phyloP scores from a whole-genome alignment of 2,888 invertebrate genomes.

The Diaprepes abbreviatus region DNA sequence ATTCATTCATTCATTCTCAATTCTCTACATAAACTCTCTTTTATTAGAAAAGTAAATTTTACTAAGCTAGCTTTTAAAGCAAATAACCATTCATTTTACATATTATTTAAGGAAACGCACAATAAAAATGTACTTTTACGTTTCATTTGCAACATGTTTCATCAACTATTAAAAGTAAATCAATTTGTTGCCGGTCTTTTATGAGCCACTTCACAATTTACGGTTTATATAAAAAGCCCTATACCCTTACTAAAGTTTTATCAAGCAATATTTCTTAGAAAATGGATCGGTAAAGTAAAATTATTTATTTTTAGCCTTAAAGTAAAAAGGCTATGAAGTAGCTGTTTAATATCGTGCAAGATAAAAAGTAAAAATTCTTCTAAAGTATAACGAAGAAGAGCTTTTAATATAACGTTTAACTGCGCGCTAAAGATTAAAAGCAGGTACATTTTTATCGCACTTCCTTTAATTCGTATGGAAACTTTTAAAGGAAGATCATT shows the following conservation, averaged over 20 bases:
- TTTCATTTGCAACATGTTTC: neutral
- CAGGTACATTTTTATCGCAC: neutral
- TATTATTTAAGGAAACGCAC: no score
- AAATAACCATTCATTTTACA: no score
- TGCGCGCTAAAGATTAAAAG: constrained; percentile 1
- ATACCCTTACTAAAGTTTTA: neutral
- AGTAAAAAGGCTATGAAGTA: constrained; percentile 22
- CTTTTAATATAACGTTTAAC: constrained; percentile 32
- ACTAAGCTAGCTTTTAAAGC: no score
- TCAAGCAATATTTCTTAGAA: constrained; percentile 5
- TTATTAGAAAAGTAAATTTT: no score
- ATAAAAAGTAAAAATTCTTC: constrained; percentile 28
- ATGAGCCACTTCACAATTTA: neutral
- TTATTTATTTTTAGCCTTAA: constrained; percentile 3
- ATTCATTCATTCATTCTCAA: no score
- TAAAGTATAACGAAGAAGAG: constrained; percentile 11
- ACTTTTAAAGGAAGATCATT: neutral
- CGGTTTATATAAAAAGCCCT: neutral
- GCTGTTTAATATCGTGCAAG: constrained; percentile 30
- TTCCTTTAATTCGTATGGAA: constrained; percentile 1
- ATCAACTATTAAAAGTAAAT: neutral
- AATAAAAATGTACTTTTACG: no score
- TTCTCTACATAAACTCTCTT: no score
- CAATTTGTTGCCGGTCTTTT: neutral
- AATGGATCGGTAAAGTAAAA: neutral